Percentiles rank a stretch among this genome's conserved stretches.
phyloP scores from a whole-genome alignment of 2,888 invertebrate species.

The Cyaniris semiargus region DNA sequence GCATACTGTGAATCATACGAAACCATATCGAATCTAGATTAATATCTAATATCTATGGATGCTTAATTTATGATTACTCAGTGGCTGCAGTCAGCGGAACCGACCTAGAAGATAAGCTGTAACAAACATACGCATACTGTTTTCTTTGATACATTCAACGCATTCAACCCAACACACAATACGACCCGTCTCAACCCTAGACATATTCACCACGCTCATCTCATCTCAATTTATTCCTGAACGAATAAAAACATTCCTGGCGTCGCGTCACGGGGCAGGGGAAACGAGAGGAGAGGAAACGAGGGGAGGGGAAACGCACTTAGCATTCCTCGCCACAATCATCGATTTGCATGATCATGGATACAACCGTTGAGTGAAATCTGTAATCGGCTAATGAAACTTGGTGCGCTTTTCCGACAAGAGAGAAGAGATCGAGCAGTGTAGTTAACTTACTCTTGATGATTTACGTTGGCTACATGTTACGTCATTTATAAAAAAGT shows the following conservation, averaged over 20 bases:
- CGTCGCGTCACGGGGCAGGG: background rate
- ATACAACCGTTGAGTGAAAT: background rate
- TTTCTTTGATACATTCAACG: too few species aligned
- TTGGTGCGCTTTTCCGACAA: background rate
- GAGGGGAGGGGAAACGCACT: background rate
- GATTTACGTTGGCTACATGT: too few species aligned
- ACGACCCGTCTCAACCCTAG: background rate
- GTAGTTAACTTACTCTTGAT: too few species aligned
- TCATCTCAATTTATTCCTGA: conserved; percentile 15
- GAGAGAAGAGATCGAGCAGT: background rate
- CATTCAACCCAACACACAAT: background rate
- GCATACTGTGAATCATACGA: too few species aligned
- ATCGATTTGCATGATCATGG: background rate
- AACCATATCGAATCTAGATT: too few species aligned
- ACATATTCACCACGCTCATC: background rate
- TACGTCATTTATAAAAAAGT: too few species aligned
- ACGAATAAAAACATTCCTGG: background rate
- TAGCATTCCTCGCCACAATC: background rate
- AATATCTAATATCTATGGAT: too few species aligned
- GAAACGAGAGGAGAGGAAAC: background rate
- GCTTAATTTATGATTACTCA: too few species aligned
- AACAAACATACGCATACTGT: too few species aligned
- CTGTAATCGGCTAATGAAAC: background rate
- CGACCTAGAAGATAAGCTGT: too few species aligned
- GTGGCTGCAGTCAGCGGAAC: too few species aligned